Evolutionary conservation across 64 coral and sea anemone species (phyloP).

Genomic region (Dendrophyllia cribrosa): DNA sequence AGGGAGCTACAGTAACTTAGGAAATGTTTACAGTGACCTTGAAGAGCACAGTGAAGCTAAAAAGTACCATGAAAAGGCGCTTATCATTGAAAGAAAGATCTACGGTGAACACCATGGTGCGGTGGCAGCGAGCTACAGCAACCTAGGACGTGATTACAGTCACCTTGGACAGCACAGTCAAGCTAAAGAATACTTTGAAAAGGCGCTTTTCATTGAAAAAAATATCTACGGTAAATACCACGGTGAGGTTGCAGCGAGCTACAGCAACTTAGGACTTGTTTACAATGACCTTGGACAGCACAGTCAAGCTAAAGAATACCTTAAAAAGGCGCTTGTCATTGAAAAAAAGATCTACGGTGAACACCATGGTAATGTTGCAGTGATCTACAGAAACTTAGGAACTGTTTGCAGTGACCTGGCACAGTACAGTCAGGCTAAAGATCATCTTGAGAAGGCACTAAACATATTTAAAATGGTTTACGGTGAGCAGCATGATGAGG

Average conservation of each 20-base stretch:
- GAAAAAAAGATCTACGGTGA: no score
- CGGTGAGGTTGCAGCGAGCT: not conserved
- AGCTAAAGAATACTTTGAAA: conserved; percentile 29
- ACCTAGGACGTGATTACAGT: not conserved
- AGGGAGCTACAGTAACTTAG: no score
- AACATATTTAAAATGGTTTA: not conserved
- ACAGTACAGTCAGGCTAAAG: not conserved
- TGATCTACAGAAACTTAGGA: no score
- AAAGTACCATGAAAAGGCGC: not conserved
- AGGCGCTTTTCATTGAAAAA: not conserved
- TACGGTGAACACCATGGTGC: not conserved
- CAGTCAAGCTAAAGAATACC: not conserved
- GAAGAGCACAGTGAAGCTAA: not conserved
- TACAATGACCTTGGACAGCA: not conserved
- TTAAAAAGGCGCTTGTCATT: no score
- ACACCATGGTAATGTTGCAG: no score
- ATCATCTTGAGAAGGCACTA: not conserved
- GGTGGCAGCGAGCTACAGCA: not conserved
- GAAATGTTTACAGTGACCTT: no score
- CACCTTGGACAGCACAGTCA: not conserved
- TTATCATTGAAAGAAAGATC: not conserved
- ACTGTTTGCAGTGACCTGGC: no score
- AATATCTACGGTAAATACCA: not conserved
- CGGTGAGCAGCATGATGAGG: not conserved
- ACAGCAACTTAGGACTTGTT: not conserved